Base-by-base conservation (phyloP, 2,888 invertebrate species). In the Acrobasis suavella region DNA sequence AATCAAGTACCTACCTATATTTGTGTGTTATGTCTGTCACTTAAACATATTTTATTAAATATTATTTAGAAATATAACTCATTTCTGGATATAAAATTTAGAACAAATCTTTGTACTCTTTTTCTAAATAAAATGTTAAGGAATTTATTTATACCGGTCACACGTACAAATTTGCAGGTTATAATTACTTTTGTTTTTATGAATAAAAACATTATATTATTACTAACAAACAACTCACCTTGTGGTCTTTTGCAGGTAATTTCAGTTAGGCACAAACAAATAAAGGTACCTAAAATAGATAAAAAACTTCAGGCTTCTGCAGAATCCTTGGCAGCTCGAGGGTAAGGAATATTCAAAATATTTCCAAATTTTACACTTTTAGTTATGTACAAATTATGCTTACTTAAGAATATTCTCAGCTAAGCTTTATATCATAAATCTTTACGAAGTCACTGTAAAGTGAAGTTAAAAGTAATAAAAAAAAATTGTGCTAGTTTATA, bases 241-340 rank as follows among this genome's bases (percentile, higher is more conserved):
- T 46, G 14, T 46, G 46, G 14, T 46, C 46, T 46, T 62, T 71
- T 77, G 42, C 78, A 91, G 91, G 65, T 87, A 0, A 72, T 69
- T 64, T 65, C 77, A 42, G 70, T 86, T 12, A 82, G 91, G 72
- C 70, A 84, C 72, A 82, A 70, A 62, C 86, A 90, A 63, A 82
- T 82, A 64, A 89, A 85, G 65, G 71, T 75, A 58, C 89, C 91
- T 12, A 92, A 92, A 81, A 72, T 76, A n/a, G 89, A 88, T 64
- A 92, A 91, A 73, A 92, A 87, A 69, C 67, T 92, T 16, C 83
- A 89, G 77, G 92, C 95, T 49, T 88, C 94, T 65, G 94, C 94
- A 58, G 93, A 95, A 82, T 95, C 95, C 58, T 85, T 96, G 74
- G 94, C 95, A 69, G 90, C 95, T 39, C 94, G 95, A 93, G 96